Percentiles rank a stretch among this genome's conserved stretches.
These are phyloP conservation scores for Acronicta alni DNA, from an alignment of 2,888 invertebrate species.

Conservation along the genomic window DNA sequence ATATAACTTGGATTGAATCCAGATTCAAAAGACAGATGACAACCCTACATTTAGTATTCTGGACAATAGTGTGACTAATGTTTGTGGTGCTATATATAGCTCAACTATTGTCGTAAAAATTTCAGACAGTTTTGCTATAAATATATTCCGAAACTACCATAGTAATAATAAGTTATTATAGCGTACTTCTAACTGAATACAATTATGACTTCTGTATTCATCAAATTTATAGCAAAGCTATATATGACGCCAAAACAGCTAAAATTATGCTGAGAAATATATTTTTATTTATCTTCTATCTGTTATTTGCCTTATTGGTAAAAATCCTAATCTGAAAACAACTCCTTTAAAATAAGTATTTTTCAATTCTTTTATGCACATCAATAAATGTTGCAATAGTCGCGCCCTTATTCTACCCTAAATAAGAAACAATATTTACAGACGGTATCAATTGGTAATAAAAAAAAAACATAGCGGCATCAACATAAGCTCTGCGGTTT, in stretches of 20 bases:
- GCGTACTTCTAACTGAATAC: constrained; percentile 27
- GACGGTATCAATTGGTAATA: constrained; percentile 28
- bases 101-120: constrained; percentile 45
- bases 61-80: constrained; percentile 55
- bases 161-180: constrained; percentile 44
- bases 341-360: not conserved
- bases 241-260: no score
- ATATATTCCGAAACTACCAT: constrained; percentile 39
- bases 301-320: no score
- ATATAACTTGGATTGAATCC: constrained; percentile 45
- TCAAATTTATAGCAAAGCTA: no score
- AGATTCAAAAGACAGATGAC: constrained; percentile 45
- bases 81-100: constrained; percentile 43
- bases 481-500: constrained; percentile 28
- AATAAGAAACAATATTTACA: constrained; percentile 47
- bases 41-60: constrained; percentile 42
- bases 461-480: constrained; percentile 22
- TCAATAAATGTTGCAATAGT: constrained; percentile 13
- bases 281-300: no score
- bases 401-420: constrained; percentile 1
- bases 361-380: constrained; percentile 8
- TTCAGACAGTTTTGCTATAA: constrained; percentile 48
- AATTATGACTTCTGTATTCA: constrained; percentile 14
- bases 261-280: no score
- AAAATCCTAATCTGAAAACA: not conserved